Evolutionary conservation across 2,113 vertebrate species (phyloP).

Genomic region (Alethe diademata): DNA sequence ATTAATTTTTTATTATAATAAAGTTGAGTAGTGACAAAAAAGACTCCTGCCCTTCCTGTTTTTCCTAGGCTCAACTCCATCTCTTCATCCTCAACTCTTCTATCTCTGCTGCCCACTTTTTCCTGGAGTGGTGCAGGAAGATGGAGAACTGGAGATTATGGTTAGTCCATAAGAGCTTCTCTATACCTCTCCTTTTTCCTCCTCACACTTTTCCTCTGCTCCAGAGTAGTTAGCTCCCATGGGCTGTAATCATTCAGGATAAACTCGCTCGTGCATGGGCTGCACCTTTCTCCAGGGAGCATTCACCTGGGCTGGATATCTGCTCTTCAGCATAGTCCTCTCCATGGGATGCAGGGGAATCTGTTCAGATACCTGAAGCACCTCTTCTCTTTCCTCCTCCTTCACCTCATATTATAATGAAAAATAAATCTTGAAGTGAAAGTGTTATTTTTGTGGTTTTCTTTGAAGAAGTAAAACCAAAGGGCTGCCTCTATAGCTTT

Average conservation of each 20-base stretch:
- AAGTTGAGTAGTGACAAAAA: not conserved
- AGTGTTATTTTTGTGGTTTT: not conserved
- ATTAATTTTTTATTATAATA: not conserved
- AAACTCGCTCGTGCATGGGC: not conserved
- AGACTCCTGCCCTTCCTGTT: accelerated
- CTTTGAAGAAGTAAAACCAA: not conserved
- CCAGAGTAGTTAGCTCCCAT: accelerated
- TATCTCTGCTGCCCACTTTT: not conserved
- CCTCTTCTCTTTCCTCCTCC: not conserved
- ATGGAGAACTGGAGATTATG: not conserved
- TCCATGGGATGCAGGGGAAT: not conserved
- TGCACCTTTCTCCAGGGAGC: not conserved
- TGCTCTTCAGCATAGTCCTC: not conserved
- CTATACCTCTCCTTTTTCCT: not conserved
- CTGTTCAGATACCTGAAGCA: not conserved
- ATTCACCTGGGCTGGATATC: not conserved
- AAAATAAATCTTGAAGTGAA: not conserved
- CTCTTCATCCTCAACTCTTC: not conserved
- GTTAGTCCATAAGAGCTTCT: not conserved
- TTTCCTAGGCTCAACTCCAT: not conserved
- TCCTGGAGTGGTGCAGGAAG: accelerated
- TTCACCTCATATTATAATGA: not conserved
- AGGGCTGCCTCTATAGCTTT: not conserved
- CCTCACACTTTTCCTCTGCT: not conserved
- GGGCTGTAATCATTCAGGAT: not conserved